Conservation (phyloP, 2,113 vertebrate species). For the Seriola aureovittata region DNA sequence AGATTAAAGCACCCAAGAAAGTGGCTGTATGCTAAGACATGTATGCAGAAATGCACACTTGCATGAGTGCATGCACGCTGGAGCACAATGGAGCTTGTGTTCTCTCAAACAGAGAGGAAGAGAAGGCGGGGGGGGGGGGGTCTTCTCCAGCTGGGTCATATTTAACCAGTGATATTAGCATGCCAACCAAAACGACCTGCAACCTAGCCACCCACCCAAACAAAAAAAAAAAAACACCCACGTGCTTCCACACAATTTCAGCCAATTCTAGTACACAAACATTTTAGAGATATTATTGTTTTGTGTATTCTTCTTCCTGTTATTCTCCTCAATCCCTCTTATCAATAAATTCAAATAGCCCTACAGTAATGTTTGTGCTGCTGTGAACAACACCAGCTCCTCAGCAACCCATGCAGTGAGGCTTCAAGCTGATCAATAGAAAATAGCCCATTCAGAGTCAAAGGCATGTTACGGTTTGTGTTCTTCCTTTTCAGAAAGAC, state of each 20-base stretch:
- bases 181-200: conserved; percentile 53
- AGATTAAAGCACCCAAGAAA: conserved; percentile 27
- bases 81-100: conserved; percentile 75
- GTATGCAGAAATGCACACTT: conserved; percentile 47
- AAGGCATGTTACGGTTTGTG: conserved; percentile 50
- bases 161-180: conserved; percentile 69
- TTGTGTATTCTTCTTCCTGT: neutral
- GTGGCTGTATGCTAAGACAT: neutral
- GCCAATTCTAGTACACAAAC: neutral
- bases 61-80: conserved; percentile 45
- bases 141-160: conserved; percentile 79
- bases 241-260: neutral
- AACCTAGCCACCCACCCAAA: conserved; percentile 17
- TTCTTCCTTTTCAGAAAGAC: conserved; percentile 53
- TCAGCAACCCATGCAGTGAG: conserved; percentile 23
- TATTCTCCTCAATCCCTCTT: neutral
- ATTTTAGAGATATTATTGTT: neutral
- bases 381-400: conserved; percentile 21
- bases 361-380: neutral
- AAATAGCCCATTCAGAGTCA: conserved; percentile 54
- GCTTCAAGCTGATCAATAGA: conserved; percentile 59
- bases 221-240: conserved; percentile 6
- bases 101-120: conserved; percentile 68
- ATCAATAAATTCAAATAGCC: conserved; percentile 27
- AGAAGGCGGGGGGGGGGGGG: conserved; percentile 53